Evolutionary conservation across 2,113 vertebrate genomes (phyloP).

Genomic region (Zosterops japonicus): DNA sequence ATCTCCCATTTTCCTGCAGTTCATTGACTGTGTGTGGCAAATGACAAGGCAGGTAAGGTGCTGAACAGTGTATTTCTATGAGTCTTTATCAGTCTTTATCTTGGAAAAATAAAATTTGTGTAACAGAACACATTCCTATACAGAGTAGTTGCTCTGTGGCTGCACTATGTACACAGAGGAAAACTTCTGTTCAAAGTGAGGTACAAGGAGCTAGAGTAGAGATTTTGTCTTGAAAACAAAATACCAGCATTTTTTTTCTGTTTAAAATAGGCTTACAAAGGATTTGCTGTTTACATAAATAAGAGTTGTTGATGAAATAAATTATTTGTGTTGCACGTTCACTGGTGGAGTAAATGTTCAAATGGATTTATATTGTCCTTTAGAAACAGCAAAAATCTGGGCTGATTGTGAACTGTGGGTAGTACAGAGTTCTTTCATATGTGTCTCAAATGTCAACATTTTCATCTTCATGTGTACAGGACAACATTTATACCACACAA

Average conservation of each 20-base stretch:
- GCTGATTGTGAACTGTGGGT: not conserved
- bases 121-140: not conserved
- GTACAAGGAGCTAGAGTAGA: not conserved
- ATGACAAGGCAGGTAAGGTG: constrained; percentile 91
- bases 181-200: not conserved
- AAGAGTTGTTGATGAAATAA: not conserved
- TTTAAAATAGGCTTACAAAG: not conserved
- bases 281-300: not conserved
- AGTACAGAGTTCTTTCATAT: not conserved
- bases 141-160: not conserved
- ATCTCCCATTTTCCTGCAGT: constrained; percentile 96
- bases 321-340: not conserved
- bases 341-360: not conserved
- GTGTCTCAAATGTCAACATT: not conserved
- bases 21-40: constrained; percentile 98
- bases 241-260: not conserved
- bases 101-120: not conserved
- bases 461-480: not conserved
- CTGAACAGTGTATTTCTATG: not conserved
- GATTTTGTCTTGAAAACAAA: not conserved
- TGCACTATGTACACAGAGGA: fast-evolving
- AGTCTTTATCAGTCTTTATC: not conserved
- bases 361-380: not conserved
- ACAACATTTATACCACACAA: not conserved
- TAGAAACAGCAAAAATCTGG: not conserved